Evolutionary conservation across 2,113 vertebrate species (phyloP).

Genomic region (Mustelus asterias): DNA sequence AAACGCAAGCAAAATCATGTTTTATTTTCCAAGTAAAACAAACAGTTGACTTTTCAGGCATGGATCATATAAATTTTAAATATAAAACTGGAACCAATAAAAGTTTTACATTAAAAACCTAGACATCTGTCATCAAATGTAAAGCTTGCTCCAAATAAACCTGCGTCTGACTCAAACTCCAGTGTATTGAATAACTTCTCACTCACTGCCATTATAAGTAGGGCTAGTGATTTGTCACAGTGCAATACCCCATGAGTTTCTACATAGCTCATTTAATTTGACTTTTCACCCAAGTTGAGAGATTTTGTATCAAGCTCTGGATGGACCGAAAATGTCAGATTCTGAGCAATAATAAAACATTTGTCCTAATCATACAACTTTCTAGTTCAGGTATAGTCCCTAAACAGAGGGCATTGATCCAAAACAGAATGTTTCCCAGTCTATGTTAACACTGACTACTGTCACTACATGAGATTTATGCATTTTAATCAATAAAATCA

Average conservation of each 20-base stretch:
- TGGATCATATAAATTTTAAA: conserved; percentile 21
- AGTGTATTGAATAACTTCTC: not conserved
- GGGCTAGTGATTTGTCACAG: not conserved
- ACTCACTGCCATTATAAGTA: not conserved
- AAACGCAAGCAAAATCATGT: conserved; percentile 20
- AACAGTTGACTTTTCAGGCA: conserved; percentile 1
- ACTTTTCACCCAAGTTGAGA: not conserved
- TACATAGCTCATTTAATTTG: not conserved
- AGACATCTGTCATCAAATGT: not conserved
- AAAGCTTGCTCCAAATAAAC: not conserved
- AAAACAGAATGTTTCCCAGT: conserved; percentile 5
- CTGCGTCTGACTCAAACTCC: not conserved
- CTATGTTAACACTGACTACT: not conserved
- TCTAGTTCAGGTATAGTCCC: not conserved
- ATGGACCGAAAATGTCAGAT: not conserved
- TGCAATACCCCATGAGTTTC: not conserved
- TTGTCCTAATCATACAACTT: not conserved
- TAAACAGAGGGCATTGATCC: not conserved
- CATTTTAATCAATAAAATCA: not conserved
- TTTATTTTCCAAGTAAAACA: conserved; percentile 27
- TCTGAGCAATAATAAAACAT: conserved; percentile 9
- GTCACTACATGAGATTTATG: not conserved
- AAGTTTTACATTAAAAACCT: conserved; percentile 25
- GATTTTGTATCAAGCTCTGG: not conserved
- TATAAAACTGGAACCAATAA: conserved; percentile 18